A percentile compares a stretch with the other conserved stretches of the same genome.
Evolutionary conservation across 2,888 invertebrate genomes (phyloP).

Genomic region (Pharmacophagus antenor): DNA sequence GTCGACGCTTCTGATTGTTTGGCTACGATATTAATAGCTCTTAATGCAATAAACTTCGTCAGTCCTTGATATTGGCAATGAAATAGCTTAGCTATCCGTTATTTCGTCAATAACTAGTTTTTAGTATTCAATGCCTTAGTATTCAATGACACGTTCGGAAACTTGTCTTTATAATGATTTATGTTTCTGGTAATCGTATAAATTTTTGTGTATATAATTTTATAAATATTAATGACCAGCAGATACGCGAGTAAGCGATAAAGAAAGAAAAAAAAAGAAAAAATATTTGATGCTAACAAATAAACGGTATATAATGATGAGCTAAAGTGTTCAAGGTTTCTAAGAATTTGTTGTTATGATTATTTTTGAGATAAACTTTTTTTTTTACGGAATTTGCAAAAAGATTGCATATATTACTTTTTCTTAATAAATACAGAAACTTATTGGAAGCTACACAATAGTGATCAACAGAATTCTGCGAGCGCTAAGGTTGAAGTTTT

Average conservation of each 20-base stretch:
- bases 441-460: not conserved
- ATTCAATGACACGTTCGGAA: not conserved
- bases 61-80: not conserved
- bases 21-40: not conserved
- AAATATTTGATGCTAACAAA: too few species aligned
- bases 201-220: too few species aligned
- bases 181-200: too few species aligned
- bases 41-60: not conserved
- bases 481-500: slow-evolving; percentile 5
- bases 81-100: not conserved
- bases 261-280: too few species aligned
- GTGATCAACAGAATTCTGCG: not conserved
- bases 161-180: not conserved
- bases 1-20: slow-evolving; percentile 6
- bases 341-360: too few species aligned
- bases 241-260: too few species aligned
- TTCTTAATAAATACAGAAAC: not conserved
- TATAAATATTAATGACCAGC: too few species aligned
- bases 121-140: too few species aligned
- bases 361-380: too few species aligned
- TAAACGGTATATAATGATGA: too few species aligned
- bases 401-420: not conserved
- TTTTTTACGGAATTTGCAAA: not conserved
- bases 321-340: too few species aligned
- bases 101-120: not conserved